phyloP scores from a whole-genome alignment of 2,113 vertebrate species.

The Dipodomys ordii region DNA sequence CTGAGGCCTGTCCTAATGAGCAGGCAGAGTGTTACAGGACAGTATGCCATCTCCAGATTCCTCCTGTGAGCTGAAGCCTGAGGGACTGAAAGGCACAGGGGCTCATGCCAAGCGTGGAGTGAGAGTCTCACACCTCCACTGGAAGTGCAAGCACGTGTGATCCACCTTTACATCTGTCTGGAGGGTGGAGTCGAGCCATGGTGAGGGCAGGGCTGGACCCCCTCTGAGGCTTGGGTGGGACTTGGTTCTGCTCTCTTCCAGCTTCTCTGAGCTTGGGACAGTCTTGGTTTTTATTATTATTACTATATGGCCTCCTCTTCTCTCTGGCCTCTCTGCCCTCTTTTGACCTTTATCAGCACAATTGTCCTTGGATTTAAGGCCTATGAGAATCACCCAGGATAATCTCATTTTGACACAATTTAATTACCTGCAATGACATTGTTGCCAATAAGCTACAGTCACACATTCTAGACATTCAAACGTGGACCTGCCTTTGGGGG shows the following conservation, averaged over 20 bases:
- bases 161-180: neutral
- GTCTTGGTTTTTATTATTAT: fast-evolving
- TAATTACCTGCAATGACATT: neutral
- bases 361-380: neutral
- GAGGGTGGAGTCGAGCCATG: neutral
- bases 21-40: neutral
- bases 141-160: no score
- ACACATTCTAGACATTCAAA: neutral
- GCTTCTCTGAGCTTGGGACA: fast-evolving
- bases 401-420: neutral
- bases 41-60: no score
- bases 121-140: neutral
- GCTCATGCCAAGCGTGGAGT: neutral
- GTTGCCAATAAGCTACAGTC: neutral
- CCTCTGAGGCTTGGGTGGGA: neutral
- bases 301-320: no score
- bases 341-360: neutral
- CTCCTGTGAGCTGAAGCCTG: neutral
- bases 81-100: neutral
- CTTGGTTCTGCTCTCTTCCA: neutral
- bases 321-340: neutral
- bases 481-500: neutral
- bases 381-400: neutral
- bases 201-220: fast-evolving
- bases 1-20: neutral